These are phyloP conservation scores for Drosophila siamana DNA, from an alignment of 2,888 invertebrate genomes.

Conservation along the genomic window DNA sequence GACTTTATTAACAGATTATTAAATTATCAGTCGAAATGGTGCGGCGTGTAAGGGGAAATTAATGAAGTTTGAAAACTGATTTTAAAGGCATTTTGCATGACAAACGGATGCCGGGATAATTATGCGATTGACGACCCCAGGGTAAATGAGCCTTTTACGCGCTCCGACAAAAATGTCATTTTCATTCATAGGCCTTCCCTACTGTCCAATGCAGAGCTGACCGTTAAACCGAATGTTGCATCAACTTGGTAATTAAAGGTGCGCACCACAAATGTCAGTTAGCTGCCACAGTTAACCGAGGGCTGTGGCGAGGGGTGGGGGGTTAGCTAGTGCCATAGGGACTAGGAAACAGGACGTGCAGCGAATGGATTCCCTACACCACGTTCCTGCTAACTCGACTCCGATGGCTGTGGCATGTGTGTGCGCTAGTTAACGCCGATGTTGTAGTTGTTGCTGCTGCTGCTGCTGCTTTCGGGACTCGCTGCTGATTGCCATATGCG, in stretches of 20 bases:
- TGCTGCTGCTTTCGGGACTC: conserved; percentile 25
- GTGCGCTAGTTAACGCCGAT: conserved; percentile 59
- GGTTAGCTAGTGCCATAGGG: no score
- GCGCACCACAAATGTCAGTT: conserved; percentile 56
- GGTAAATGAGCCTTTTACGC: conserved; percentile 7
- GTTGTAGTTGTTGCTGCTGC: not conserved
- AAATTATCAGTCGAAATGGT: not conserved
- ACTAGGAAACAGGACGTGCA: conserved; percentile 26
- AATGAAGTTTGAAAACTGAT: conserved; percentile 3
- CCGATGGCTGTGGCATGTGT: conserved; percentile 24
- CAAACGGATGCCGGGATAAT: conserved; percentile 6
- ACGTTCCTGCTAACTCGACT: not conserved
- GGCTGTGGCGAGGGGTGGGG: no score
- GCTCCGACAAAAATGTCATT: conserved; percentile 28
- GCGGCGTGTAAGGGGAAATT: not conserved
- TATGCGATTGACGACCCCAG: not conserved
- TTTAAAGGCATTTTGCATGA: conserved; percentile 3
- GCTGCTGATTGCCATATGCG: conserved; percentile 68
- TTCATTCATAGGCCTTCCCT: conserved; percentile 17
- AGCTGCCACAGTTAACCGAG: conserved; percentile 37
- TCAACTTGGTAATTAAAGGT: conserved; percentile 71
- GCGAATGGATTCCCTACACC: conserved; percentile 6
- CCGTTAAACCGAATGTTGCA: conserved; percentile 66
- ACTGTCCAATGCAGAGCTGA: conserved; percentile 40
- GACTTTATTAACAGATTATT: not conserved